Evolutionary conservation across 2,797 vertebrate genomes (phyloP).

Genomic region (Neomorphus geoffroyi): DNA sequence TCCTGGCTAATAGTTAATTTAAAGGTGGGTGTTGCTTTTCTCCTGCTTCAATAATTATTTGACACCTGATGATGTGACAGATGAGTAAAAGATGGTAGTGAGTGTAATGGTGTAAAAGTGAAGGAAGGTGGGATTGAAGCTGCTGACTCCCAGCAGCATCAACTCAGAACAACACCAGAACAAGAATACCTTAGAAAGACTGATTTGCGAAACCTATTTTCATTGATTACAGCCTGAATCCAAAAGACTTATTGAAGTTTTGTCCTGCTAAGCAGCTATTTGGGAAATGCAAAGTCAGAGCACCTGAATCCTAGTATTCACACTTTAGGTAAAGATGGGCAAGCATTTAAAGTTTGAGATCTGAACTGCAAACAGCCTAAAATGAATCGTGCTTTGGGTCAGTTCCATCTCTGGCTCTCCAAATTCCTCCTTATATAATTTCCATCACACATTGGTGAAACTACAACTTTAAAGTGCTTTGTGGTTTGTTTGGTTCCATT

Average conservation of each 20-base stretch:
- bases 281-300: background rate
- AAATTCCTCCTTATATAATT: background rate
- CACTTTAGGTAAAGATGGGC: background rate
- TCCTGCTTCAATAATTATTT: background rate
- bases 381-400: background rate
- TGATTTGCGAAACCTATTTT: background rate
- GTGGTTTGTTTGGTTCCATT: background rate
- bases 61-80: background rate
- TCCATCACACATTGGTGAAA: background rate
- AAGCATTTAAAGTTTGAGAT: background rate
- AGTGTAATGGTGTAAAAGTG: background rate
- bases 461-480: background rate
- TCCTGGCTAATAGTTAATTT: background rate
- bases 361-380: background rate
- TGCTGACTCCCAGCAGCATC: background rate
- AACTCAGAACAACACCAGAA: background rate
- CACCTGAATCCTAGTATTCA: background rate
- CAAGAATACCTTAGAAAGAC: background rate
- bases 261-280: background rate
- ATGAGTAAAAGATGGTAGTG: background rate
- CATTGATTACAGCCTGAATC: background rate
- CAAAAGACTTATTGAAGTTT: background rate
- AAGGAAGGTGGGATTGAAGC: background rate
- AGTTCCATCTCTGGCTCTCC: background rate
- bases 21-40: background rate